Evolutionary conservation across 2,797 vertebrate genomes (phyloP).

Genomic region (Cryptoblepharus egeriae): DNA sequence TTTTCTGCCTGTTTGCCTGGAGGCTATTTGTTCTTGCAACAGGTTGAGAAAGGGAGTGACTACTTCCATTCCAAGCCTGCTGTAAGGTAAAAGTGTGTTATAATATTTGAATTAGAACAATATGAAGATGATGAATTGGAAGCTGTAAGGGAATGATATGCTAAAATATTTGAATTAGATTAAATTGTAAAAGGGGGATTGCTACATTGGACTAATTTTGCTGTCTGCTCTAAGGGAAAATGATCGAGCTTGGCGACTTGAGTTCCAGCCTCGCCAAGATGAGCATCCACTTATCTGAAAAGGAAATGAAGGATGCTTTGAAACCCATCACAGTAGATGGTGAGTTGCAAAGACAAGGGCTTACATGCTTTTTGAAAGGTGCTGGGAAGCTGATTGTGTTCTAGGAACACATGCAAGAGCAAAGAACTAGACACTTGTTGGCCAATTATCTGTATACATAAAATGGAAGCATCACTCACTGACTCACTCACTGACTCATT

Average conservation of each 20-base stretch:
- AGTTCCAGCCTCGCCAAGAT: constrained; percentile 27
- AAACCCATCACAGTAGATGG: constrained; percentile 12
- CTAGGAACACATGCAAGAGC: neutral
- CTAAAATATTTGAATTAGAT: too few species aligned
- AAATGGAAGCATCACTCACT: too few species aligned
- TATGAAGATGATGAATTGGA: neutral
- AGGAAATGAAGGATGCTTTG: constrained; percentile 47
- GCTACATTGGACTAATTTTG: neutral
- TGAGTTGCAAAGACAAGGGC: constrained; percentile 24
- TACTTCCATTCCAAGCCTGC: neutral
- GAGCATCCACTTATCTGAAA: constrained; percentile 42
- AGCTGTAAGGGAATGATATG: neutral
- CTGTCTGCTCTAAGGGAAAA: constrained; percentile 50
- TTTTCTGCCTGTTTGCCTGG: neutral
- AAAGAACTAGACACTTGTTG: neutral
- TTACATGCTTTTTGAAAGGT: neutral
- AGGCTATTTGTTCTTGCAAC: neutral
- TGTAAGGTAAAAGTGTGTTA: neutral
- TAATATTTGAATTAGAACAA: too few species aligned
- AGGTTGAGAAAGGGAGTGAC: neutral
- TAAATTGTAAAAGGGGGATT: neutral
- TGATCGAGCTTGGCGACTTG: constrained; percentile 25
- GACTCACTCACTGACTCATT: too few species aligned
- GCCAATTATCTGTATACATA: too few species aligned
- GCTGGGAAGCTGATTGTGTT: neutral